These are phyloP conservation scores for Dryas iulia DNA, from an alignment of 1,140 invertebrate genomes.

Conservation along the genomic window DNA sequence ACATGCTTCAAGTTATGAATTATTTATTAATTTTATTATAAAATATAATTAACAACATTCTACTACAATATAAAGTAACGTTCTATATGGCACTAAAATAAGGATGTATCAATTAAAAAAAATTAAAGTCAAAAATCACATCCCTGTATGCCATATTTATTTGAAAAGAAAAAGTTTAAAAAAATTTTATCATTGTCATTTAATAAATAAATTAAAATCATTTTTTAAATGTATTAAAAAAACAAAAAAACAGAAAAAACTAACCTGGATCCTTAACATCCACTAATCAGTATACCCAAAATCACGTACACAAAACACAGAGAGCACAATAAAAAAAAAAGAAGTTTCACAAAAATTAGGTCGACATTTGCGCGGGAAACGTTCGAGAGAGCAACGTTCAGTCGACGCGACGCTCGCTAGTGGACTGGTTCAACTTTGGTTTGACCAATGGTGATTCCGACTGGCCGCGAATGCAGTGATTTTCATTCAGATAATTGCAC, in stretches of 20 bases:
- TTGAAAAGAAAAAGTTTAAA: too few species aligned
- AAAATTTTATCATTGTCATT: too few species aligned
- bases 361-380: slow-evolving; percentile 42
- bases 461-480: slow-evolving; percentile 27
- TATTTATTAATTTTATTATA: not conserved
- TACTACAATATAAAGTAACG: too few species aligned
- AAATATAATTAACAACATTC: not conserved
- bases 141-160: too few species aligned
- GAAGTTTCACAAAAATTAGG: slow-evolving; percentile 48
- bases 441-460: slow-evolving; percentile 17
- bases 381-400: slow-evolving; percentile 30
- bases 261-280: slow-evolving; percentile 52
- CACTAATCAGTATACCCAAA: slow-evolving; percentile 34
- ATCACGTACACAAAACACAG: slow-evolving; percentile 51
- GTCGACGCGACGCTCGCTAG: slow-evolving; percentile 31
- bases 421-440: slow-evolving; percentile 28
- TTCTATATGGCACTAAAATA: too few species aligned
- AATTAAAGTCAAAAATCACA: too few species aligned
- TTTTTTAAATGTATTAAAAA: slow-evolving; percentile 30
- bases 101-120: too few species aligned
- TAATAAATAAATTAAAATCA: slow-evolving; percentile 46
- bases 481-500: slow-evolving; percentile 48
- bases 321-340: slow-evolving; percentile 47
- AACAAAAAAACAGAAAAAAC: not conserved
- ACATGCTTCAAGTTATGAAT: not conserved